phyloP scores from a whole-genome alignment of 2,888 invertebrate species.

The Plagodis dolabraria region DNA sequence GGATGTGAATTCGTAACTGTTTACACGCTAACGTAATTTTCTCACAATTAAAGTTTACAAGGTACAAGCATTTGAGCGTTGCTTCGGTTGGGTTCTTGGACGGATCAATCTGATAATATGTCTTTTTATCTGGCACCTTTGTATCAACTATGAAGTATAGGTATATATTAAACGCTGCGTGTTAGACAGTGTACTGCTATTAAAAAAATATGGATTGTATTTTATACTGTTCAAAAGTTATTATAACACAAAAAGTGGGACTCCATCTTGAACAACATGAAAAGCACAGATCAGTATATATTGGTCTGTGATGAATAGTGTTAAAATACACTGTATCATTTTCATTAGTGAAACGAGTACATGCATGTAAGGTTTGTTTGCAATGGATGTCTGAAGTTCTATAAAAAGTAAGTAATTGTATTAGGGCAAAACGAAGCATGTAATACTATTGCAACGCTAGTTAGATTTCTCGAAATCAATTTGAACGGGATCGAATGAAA shows the following conservation, averaged over 20 bases:
- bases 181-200: too few species aligned
- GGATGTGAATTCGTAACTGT: constrained; percentile 27
- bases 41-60: constrained; percentile 21
- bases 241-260: too few species aligned
- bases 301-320: constrained; percentile 30
- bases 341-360: too few species aligned
- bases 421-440: constrained; percentile 55
- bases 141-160: too few species aligned
- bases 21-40: constrained; percentile 29
- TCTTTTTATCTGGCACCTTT: too few species aligned
- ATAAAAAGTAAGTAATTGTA: constrained; percentile 59
- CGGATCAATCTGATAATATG: too few species aligned
- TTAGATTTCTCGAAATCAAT: constrained; percentile 66
- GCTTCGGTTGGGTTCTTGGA: too few species aligned
- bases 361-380: constrained; percentile 36
- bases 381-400: constrained; percentile 40
- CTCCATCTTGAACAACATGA: too few species aligned
- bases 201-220: too few species aligned
- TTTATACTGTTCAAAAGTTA: too few species aligned
- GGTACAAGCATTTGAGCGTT: neutral
- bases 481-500: constrained; percentile 71
- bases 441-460: constrained; percentile 63
- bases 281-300: too few species aligned
- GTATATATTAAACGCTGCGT: too few species aligned
- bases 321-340: constrained; percentile 35